Evolutionary conservation across 2,888 invertebrate species (phyloP).

Genomic region (Pinctada fucata): DNA sequence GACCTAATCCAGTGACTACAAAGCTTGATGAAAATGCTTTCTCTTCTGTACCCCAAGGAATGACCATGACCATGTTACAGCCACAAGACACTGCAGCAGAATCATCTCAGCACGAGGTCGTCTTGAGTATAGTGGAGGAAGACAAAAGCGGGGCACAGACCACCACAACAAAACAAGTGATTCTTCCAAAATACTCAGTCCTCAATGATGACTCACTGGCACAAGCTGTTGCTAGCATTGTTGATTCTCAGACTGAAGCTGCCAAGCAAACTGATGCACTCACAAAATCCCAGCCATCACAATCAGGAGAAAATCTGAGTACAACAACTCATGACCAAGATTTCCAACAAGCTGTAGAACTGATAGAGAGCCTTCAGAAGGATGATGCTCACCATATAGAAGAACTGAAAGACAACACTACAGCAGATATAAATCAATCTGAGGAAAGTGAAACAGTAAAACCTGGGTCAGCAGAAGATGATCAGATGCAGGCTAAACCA

Average conservation of each 20-base stretch:
- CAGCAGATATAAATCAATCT: too few species aligned
- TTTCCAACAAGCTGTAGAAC: constrained; percentile 1
- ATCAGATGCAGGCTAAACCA: too few species aligned
- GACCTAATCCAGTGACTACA: neutral
- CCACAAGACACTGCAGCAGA: neutral
- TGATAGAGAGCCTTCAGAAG: neutral
- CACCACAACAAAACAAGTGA: neutral
- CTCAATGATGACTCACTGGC: neutral
- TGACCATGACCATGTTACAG: neutral
- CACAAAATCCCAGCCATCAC: neutral
- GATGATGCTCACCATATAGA: neutral
- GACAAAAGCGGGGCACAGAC: constrained; percentile 15
- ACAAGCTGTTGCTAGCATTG: neutral
- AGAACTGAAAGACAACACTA: neutral
- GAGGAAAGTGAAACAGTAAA: too few species aligned
- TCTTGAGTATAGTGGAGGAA: constrained; percentile 6
- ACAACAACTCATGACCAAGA: neutral
- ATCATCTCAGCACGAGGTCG: neutral
- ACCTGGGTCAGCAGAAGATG: too few species aligned
- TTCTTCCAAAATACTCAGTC: neutral
- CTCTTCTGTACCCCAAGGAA: neutral
- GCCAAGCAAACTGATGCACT: neutral
- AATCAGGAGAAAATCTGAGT: neutral
- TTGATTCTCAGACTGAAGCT: constrained; percentile 1
- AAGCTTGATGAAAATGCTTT: neutral